phyloP scores from a whole-genome alignment of 2,797 vertebrate species.

The Channallabes apus region DNA sequence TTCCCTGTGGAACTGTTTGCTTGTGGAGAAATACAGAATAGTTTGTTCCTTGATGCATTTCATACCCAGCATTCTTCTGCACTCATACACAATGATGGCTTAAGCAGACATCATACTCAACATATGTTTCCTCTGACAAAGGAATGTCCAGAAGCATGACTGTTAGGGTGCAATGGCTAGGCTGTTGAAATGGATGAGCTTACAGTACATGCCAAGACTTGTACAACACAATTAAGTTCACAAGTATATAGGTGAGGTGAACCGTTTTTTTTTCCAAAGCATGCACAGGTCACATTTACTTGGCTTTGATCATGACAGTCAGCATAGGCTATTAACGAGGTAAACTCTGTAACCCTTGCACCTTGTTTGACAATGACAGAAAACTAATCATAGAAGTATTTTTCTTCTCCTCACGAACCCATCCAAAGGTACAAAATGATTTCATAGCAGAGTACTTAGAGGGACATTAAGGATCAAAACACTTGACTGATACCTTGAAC shows the following conservation, averaged over 20 bases:
- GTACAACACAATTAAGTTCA: slow-evolving; percentile 20
- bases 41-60: background rate
- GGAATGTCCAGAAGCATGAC: slow-evolving; percentile 8
- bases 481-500: background rate
- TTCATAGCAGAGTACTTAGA: background rate
- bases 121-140: background rate
- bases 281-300: slow-evolving; percentile 40
- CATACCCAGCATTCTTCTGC: background rate
- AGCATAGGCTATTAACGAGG: background rate
- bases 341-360: slow-evolving; percentile 8
- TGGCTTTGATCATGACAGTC: slow-evolving; percentile 39
- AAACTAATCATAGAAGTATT: background rate
- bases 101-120: background rate
- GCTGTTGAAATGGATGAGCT: background rate
- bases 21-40: background rate
- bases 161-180: background rate
- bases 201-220: slow-evolving; percentile 14
- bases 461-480: background rate
- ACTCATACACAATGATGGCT: background rate
- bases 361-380: slow-evolving; percentile 3
- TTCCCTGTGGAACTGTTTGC: background rate
- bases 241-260: background rate
- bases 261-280: slow-evolving; percentile 5
- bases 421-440: background rate
- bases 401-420: background rate